These are phyloP conservation scores for Alectura lathami DNA, from an alignment of 2,113 vertebrate genomes.

Conservation along the genomic window DNA sequence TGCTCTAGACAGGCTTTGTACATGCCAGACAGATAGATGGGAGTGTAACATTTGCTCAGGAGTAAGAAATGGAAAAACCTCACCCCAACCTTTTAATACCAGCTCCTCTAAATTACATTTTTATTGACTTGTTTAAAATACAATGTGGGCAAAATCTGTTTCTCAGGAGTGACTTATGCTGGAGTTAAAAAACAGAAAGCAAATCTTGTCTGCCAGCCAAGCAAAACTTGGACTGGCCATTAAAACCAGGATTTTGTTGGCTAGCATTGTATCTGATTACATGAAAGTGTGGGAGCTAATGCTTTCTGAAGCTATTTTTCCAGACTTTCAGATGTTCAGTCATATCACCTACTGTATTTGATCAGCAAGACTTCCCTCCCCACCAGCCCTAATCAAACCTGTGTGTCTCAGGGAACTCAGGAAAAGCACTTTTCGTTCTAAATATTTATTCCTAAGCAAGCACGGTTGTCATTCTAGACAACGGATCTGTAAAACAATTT, in stretches of 20 bases:
- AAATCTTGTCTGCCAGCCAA: slow-evolving; percentile 39
- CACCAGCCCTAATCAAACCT: not conserved
- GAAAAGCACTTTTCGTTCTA: not conserved
- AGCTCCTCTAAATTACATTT: not conserved
- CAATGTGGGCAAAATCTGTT: slow-evolving; percentile 3
- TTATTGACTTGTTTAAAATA: slow-evolving; percentile 49
- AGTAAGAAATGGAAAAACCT: slow-evolving; percentile 9
- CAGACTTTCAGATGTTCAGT: not conserved
- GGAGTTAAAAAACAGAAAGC: slow-evolving; percentile 50
- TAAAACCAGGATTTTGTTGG: slow-evolving; percentile 51
- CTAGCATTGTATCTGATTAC: slow-evolving; percentile 30
- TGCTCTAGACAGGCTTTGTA: not conserved
- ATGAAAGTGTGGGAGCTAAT: slow-evolving; percentile 31
- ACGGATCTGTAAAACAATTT: not conserved
- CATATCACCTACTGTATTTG: not conserved
- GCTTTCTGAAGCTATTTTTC: slow-evolving; percentile 25
- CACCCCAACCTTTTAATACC: not conserved
- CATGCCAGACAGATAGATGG: not conserved
- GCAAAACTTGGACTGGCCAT: slow-evolving; percentile 55
- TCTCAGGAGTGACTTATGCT: slow-evolving; percentile 26
- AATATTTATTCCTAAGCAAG: not conserved
- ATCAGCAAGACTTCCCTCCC: not conserved
- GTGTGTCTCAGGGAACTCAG: not conserved
- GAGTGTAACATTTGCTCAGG: not conserved
- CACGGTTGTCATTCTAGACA: not conserved